Evolutionary conservation across 2,888 invertebrate species (phyloP), one percentile per base, ranked within the genome.

Genomic region (Aphodius sticticus): DNA sequence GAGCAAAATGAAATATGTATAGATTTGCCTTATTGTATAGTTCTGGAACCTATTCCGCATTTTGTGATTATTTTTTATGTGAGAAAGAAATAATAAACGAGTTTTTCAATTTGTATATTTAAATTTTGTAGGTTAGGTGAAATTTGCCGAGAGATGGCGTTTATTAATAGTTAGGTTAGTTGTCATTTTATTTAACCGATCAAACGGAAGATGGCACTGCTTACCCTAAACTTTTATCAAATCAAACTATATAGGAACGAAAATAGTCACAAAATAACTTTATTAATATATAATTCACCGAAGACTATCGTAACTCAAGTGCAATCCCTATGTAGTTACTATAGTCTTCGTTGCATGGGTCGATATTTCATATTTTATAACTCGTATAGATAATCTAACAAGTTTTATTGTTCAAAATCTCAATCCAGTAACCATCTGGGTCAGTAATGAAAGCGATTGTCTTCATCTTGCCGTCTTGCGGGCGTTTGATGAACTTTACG

Each of bases 371-470:
- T 26, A 26, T 12, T 3, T 53, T 70, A 70, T 70, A 70, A 15
- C 15, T 69, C 16, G 26, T 16, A 26, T 70, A 14, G 72, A 16
- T 26, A 6, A 35, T 72, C 16, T 72, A 72, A 72, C 26, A 14
- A 7, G 72, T 72, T 72, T 82, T 87, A 84, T 78, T 92, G 88
- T 83, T 91, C 94, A 85, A 97, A 93, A 81, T 97, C 96, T 98
- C 98, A 86, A 98, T 97, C 97, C 97, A 97, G 87, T 98, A 98
- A 38, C 97, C 98, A 88, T 98, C 98, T 0, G 98, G 98, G 88
- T 98, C 98, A 85, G 96, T 95, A 80, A 98, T 96, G 88, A 98
- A 98, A 1, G 98, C 98, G 75, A 98, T 90, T 0, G 97, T 97
- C 88, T 96, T 97, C 97, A 98, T 97, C 87, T 95, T 96, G 0